Evolutionary conservation across 2,888 invertebrate species (phyloP).

Genomic region (Noctua janthe): DNA sequence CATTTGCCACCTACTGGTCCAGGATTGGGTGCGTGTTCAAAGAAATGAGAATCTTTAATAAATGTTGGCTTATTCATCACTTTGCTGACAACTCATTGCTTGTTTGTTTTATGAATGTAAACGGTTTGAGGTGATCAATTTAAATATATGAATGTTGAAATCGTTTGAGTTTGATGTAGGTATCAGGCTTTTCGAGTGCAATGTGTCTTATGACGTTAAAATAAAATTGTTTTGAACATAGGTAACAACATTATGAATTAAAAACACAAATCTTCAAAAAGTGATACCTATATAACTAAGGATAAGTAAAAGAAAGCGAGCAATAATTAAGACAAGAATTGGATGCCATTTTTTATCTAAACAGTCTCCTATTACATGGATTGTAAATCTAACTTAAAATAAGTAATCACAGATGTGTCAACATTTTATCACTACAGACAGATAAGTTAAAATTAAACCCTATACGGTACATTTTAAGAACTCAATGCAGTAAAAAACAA

Average conservation of each 20-base stretch:
- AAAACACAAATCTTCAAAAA: background rate
- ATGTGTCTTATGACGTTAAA: too few relatives aligned
- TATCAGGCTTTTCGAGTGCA: background rate
- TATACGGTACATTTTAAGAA: slow-evolving; percentile 80
- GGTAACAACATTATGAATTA: background rate
- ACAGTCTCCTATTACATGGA: background rate
- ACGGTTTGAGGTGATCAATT: slow-evolving; percentile 37
- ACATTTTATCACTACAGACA: slow-evolving; percentile 73
- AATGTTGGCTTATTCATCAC: slow-evolving; percentile 73
- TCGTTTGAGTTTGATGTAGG: slow-evolving; percentile 9
- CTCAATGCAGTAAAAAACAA: slow-evolving; percentile 81
- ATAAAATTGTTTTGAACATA: background rate
- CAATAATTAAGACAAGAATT: background rate
- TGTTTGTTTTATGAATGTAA: slow-evolving; percentile 50
- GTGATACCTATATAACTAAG: background rate
- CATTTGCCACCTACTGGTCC: slow-evolving; percentile 82
- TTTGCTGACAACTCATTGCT: slow-evolving; percentile 48
- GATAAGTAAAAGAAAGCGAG: background rate
- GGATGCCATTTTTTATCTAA: background rate
- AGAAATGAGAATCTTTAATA: slow-evolving; percentile 69
- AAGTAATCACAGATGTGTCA: slow-evolving; percentile 50
- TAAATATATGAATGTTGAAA: slow-evolving; percentile 48
- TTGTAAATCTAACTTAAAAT: slow-evolving; percentile 13
- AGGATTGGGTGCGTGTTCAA: slow-evolving; percentile 61
- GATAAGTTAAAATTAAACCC: slow-evolving; percentile 75